These are phyloP conservation scores for Stegostoma tigrinum DNA, from an alignment of 2,113 vertebrate species.

Conservation along the genomic window DNA sequence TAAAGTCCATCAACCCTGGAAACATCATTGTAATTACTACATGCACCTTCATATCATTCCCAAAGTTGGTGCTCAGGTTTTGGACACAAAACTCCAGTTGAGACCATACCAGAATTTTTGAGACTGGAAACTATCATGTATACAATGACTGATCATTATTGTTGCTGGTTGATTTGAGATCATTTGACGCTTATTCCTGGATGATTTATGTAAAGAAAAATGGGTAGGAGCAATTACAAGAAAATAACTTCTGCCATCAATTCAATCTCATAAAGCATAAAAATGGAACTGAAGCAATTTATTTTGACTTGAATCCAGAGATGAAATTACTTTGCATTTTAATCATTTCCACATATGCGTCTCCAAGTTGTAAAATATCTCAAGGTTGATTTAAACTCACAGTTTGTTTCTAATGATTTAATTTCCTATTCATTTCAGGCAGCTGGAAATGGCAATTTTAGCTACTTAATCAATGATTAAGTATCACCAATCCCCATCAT, in stretches of 20 bases:
- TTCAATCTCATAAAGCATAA: constrained; percentile 5
- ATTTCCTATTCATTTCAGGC: not conserved
- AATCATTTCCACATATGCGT: not conserved
- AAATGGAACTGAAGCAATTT: not conserved
- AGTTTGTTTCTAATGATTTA: not conserved
- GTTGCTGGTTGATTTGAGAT: not conserved
- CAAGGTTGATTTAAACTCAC: not conserved
- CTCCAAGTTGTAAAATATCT: not conserved
- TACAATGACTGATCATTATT: not conserved
- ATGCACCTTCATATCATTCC: too few species aligned
- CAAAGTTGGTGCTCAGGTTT: too few species aligned
- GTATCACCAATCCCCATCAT: not conserved
- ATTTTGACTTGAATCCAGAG: not conserved
- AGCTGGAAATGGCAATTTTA: not conserved
- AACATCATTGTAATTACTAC: too few species aligned
- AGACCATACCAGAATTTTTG: too few species aligned
- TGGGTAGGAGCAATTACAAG: not conserved
- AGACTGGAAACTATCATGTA: too few species aligned
- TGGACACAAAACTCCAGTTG: too few species aligned
- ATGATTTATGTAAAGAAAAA: not conserved
- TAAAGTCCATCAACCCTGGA: too few species aligned
- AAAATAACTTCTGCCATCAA: constrained; percentile 11
- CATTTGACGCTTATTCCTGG: not conserved
- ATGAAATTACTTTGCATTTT: not conserved
- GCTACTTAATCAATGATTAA: not conserved